Conservation (phyloP, 2,797 vertebrate genomes). For the Coreius guichenoti region DNA sequence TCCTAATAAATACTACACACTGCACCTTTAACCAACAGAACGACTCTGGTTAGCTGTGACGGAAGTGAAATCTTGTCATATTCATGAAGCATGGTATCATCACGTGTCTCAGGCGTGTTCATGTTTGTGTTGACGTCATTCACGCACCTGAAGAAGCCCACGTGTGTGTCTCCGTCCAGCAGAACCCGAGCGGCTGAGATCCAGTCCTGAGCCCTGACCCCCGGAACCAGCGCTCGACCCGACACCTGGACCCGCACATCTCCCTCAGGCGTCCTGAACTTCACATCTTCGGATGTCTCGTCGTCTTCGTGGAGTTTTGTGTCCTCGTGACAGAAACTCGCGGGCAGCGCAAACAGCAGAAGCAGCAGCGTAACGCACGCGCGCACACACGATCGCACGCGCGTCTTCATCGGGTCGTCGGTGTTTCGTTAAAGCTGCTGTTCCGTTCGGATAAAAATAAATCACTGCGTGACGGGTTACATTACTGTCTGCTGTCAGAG, state of each 20-base stretch:
- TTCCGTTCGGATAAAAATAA: neutral
- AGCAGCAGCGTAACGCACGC: neutral
- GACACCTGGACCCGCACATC: neutral
- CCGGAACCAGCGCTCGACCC: conserved; percentile 90
- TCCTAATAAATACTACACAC: no score
- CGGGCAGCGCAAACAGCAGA: neutral
- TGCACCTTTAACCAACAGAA: no score
- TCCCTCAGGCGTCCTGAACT: neutral
- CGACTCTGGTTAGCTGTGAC: no score
- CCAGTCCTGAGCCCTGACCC: conserved; percentile 92
- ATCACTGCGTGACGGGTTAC: neutral
- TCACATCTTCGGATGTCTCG: neutral
- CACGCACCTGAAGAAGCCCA: conserved; percentile 90
- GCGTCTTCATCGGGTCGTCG: neutral
- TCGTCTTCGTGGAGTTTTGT: neutral
- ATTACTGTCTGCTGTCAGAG: neutral
- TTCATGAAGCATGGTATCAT: neutral
- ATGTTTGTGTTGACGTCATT: neutral
- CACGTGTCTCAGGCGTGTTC: neutral
- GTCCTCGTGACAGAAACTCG: neutral
- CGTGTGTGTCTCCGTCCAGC: conserved; percentile 91
- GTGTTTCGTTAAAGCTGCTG: neutral
- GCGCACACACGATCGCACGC: neutral
- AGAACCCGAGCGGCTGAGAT: conserved; percentile 86
- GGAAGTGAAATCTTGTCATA: neutral